A percentile compares a stretch with the other conserved stretches of the same genome.
phyloP scores from a whole-genome alignment of 2,888 invertebrate genomes.

The Urechis unicinctus region DNA sequence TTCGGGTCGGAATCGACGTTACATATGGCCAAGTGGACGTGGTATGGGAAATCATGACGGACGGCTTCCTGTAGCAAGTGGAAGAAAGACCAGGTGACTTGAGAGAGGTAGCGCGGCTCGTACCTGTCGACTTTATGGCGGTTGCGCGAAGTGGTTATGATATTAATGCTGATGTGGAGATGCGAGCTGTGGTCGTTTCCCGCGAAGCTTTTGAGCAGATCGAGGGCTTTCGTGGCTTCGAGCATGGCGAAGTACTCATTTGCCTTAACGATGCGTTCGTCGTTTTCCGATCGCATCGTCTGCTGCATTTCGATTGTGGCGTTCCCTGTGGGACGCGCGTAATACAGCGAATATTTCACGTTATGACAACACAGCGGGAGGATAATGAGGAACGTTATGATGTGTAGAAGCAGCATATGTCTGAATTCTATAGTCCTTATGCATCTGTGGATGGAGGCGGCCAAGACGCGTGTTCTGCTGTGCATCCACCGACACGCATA shows the following conservation, averaged over 20 bases:
- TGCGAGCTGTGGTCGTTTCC: not conserved
- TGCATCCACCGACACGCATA: too few relatives aligned
- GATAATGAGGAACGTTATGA: conserved; percentile 10
- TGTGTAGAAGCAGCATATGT: too few relatives aligned
- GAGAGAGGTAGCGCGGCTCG: conserved; percentile 33
- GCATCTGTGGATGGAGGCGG: too few relatives aligned
- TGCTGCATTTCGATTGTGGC: not conserved
- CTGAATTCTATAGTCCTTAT: too few relatives aligned
- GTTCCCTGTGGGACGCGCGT: not conserved
- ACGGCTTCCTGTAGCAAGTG: conserved; percentile 15
- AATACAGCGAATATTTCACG: conserved; percentile 9
- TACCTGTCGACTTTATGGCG: conserved; percentile 23
- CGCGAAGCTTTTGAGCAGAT: too few relatives aligned
- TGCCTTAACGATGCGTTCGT: not conserved
- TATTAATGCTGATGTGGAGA: conserved; percentile 22
- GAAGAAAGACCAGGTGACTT: conserved; percentile 26
- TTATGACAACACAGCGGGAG: conserved; percentile 9
- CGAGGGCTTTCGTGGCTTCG: not conserved
- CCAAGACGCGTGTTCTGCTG: too few relatives aligned
- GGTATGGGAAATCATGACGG: conserved; percentile 16
- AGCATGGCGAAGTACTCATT: too few relatives aligned
- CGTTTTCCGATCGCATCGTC: not conserved
- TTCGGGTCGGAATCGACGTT: conserved; percentile 33
- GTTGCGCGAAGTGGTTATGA: conserved; percentile 35
- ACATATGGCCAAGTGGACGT: conserved; percentile 27